phyloP scores from a whole-genome alignment of 2,113 vertebrate species.

The Mixornis gularis region DNA sequence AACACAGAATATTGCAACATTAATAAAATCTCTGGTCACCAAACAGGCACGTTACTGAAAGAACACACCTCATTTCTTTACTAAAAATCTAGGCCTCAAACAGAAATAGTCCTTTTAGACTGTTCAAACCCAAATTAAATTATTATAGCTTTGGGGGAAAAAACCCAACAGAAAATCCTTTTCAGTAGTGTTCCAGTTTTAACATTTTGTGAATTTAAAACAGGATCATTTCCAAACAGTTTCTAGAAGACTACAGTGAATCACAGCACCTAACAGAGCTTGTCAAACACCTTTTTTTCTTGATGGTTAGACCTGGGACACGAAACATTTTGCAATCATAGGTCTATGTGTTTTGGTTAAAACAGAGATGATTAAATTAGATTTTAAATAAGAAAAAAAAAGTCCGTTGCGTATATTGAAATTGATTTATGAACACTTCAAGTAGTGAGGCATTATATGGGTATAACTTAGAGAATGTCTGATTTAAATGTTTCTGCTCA shows the following conservation, averaged over 20 bases:
- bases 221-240: not conserved
- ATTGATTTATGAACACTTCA: not conserved
- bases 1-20: not conserved
- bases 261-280: not conserved
- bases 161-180: not conserved
- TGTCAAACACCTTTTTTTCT: not conserved
- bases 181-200: not conserved
- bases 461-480: not conserved
- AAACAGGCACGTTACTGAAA: not conserved
- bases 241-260: not conserved
- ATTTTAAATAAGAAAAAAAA: not conserved
- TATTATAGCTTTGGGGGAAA: not conserved
- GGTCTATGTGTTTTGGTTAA: not conserved
- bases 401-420: not conserved
- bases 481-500: not conserved
- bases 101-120: not conserved
- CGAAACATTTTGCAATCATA: not conserved
- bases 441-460: not conserved
- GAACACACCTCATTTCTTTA: not conserved
- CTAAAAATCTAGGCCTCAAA: not conserved
- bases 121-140: not conserved
- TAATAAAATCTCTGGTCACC: not conserved
- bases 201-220: not conserved
- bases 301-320: not conserved
- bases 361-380: not conserved